Evolutionary conservation across 2,113 vertebrate species (phyloP).

Genomic region (Diphyllodes magnificus): DNA sequence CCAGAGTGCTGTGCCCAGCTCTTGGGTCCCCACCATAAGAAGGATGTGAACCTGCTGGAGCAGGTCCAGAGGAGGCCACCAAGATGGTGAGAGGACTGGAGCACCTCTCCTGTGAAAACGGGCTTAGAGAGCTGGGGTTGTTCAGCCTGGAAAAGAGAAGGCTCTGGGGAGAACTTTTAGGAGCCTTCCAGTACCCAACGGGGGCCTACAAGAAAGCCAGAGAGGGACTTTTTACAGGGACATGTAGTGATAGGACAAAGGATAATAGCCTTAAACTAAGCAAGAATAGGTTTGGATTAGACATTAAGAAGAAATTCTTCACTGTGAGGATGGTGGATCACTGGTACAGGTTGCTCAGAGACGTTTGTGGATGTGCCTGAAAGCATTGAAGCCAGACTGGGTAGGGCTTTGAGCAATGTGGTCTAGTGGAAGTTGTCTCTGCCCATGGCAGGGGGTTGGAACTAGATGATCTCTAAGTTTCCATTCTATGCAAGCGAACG

Average conservation of each 20-base stretch:
- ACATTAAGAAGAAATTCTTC: not conserved
- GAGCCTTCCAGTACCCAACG: not conserved
- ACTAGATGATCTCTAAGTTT: not conserved
- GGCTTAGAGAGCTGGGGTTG: not conserved
- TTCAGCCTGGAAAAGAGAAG: not conserved
- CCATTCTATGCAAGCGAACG: not conserved
- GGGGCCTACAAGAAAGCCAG: not conserved
- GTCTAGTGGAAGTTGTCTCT: not conserved
- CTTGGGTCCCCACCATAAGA: not conserved
- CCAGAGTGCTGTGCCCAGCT: not conserved
- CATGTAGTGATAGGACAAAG: not conserved
- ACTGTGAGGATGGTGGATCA: not conserved
- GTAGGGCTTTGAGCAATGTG: fast-evolving
- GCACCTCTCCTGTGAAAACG: not conserved
- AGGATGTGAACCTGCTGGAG: not conserved
- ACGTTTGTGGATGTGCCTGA: not conserved
- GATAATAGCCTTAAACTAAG: not conserved
- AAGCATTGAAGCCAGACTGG: not conserved
- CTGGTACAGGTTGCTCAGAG: not conserved
- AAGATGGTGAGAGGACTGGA: not conserved
- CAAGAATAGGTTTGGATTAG: not conserved
- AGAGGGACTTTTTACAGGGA: not conserved
- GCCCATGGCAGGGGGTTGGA: not conserved
- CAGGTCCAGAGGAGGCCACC: no score
- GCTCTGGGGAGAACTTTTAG: not conserved